Evolutionary conservation across 2,113 vertebrate species (phyloP), one percentile per base, ranked within the genome.

Genomic region (Recurvirostra avosetta): DNA sequence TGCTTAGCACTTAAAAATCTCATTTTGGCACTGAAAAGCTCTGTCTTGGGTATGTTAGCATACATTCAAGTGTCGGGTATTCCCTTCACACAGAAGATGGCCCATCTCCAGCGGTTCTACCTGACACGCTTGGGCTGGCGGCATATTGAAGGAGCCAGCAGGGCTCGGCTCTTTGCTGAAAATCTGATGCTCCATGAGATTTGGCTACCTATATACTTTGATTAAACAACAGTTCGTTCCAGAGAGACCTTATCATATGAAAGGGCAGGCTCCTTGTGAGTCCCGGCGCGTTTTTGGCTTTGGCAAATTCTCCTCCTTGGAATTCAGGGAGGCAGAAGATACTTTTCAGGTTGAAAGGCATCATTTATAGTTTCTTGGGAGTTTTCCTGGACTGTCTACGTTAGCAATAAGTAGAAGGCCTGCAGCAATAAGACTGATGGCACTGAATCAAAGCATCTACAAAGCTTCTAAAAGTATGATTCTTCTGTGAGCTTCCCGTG

Each of bases 371-470:
- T 41, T 85, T 58, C 62, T 61, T 79, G 45, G n/a, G 91, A 72
- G 50, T 74, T 84, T 72, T 94, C 12, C 70, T 89, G 47, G 49
- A 21, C 65, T 89, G 66, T 43, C 58, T 85, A 29, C 52, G n/a
- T 26, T 32, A 77, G 56, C 40, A 82, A 22, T 82, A 72, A 91
- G 77, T 53, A 62, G 70, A 92, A 78, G 50, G 61, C 70, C 53
- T 53, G n/a, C 55, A 94, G 73, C 49, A 79, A 3, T 58, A 78
- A 73, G 38, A 41, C 40, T 17, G 11, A 49, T 95, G 94, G 79
- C 80, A 85, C 61, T 78, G 68, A 83, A 94, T 96, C 91, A 94
- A 91, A 97, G 67, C 47, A 36, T 27, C 75, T 45, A 58, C 75
- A 92, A 63, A 72, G 21, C 52, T 80, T 61, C 59, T 67, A 43